A percentile compares a stretch with the other conserved stretches of the same genome.
Conservation (phyloP, 2,113 vertebrate genomes). For the Casuarius casuarius region DNA sequence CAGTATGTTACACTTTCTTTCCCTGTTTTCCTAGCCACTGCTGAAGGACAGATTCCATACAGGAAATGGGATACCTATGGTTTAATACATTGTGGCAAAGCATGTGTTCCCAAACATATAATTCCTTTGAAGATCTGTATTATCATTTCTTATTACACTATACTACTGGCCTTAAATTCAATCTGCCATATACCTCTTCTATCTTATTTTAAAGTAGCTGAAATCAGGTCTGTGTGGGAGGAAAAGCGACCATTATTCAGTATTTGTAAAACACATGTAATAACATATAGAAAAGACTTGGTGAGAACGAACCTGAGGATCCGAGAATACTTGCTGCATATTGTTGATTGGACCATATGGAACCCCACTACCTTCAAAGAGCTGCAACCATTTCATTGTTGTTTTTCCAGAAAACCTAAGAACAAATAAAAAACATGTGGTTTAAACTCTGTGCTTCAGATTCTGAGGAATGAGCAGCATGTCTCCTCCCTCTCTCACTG, state of each 20-base stretch:
- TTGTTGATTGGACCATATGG: constrained; percentile 94
- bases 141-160: neutral
- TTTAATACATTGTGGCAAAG: neutral
- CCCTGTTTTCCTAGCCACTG: neutral
- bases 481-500: neutral
- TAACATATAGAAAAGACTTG: neutral
- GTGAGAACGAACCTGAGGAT: constrained; percentile 87
- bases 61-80: neutral
- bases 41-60: neutral
- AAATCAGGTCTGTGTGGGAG: neutral
- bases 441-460: constrained; percentile 31
- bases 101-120: neutral
- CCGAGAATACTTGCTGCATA: constrained; percentile 89
- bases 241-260: neutral
- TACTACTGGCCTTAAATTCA: neutral
- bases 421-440: constrained; percentile 58
- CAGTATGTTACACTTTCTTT: neutral
- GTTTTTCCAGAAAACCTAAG: constrained; percentile 86
- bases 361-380: constrained; percentile 89
- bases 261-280: neutral
- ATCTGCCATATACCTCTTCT: neutral
- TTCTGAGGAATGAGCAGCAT: neutral
- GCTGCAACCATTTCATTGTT: constrained; percentile 86
- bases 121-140: neutral
- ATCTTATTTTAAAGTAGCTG: neutral